These are phyloP conservation scores for Pammene aurita DNA, from an alignment of 2,888 invertebrate species.

Conservation along the genomic window DNA sequence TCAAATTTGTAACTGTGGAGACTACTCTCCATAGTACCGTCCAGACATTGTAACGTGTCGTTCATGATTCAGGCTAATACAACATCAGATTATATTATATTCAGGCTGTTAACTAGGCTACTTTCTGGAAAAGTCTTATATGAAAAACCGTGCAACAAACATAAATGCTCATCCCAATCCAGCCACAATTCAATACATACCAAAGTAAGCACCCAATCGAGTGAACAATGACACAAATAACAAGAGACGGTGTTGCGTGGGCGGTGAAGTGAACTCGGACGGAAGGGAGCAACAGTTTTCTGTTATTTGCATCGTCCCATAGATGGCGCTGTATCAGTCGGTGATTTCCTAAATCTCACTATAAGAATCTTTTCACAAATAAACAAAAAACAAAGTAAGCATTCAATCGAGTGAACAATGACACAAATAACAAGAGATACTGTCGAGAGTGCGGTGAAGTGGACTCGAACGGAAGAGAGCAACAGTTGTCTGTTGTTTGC, in stretches of 20 bases:
- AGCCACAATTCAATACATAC: slow-evolving; percentile 10
- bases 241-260: slow-evolving; percentile 16
- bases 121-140: background rate
- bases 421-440: slow-evolving; percentile 13
- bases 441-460: slow-evolving; percentile 17
- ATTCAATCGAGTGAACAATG: slow-evolving; percentile 20
- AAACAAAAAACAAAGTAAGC: background rate
- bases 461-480: slow-evolving; percentile 26
- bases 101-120: too few relatives aligned
- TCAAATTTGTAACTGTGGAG: too few relatives aligned
- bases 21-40: too few relatives aligned
- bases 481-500: slow-evolving; percentile 25
- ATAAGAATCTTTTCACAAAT: background rate
- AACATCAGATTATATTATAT: too few relatives aligned
- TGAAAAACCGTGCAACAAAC: too few relatives aligned
- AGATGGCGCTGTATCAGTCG: background rate
- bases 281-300: slow-evolving; percentile 37
- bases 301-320: background rate
- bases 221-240: slow-evolving; percentile 20
- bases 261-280: slow-evolving; percentile 19
- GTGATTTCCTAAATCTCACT: background rate
- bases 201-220: slow-evolving; percentile 13
- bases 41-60: too few relatives aligned
- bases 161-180: too few relatives aligned
- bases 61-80: too few relatives aligned